Conservation (phyloP, 53 echinoderm and acorn worm genomes). For the Holothuria scabra region DNA sequence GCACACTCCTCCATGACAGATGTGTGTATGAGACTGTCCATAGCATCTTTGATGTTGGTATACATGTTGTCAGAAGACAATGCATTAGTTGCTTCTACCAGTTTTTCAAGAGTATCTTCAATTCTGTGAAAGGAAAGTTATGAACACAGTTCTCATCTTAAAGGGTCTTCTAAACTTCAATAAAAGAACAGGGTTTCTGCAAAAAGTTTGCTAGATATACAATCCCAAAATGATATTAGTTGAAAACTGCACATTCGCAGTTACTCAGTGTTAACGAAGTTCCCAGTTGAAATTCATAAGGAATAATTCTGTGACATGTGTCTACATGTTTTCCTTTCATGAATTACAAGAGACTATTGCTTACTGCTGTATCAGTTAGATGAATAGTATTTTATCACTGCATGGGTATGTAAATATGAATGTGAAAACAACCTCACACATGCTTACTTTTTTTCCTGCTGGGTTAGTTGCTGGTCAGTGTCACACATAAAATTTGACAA, state of each 20-base stretch:
- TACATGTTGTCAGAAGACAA: slow-evolving; percentile 92
- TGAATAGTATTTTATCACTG: too few species aligned
- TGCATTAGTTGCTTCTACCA: slow-evolving; percentile 87
- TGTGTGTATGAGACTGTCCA: slow-evolving; percentile 90
- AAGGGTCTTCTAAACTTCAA: too few species aligned
- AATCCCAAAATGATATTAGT: too few species aligned
- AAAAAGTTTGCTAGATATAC: neutral
- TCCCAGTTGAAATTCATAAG: too few species aligned
- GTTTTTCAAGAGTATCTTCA: slow-evolving; percentile 80
- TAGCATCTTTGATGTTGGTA: slow-evolving; percentile 96
- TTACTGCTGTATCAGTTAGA: too few species aligned
- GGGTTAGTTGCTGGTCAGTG: slow-evolving; percentile 80
- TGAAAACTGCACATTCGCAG: too few species aligned
- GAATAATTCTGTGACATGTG: too few species aligned
- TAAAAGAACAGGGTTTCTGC: too few species aligned
- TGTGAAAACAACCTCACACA: neutral
- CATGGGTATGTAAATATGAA: neutral
- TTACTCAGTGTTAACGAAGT: too few species aligned
- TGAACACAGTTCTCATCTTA: too few species aligned
- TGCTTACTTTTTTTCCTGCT: slow-evolving; percentile 79
- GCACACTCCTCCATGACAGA: slow-evolving; percentile 91
- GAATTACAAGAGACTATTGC: too few species aligned
- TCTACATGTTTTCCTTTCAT: too few species aligned
- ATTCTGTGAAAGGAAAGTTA: slow-evolving; percentile 55
- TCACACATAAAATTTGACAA: slow-evolving; percentile 79